Evolutionary conservation across 2,797 vertebrate genomes (phyloP).

Genomic region (Catharus ustulatus): DNA sequence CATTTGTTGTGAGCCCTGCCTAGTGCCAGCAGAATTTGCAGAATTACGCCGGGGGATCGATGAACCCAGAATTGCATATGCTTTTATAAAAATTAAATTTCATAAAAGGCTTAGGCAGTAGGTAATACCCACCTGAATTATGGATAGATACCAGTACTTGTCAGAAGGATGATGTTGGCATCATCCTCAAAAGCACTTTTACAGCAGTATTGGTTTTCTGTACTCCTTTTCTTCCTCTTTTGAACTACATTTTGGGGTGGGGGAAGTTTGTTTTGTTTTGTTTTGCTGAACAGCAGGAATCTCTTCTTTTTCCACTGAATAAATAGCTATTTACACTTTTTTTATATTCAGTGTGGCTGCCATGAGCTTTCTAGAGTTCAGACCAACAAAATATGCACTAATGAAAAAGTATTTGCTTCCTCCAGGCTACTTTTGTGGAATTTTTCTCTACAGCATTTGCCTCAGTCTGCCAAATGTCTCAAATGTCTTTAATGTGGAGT

Average conservation of each 20-base stretch:
- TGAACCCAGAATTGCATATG: background rate
- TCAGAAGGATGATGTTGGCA: background rate
- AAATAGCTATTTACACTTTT: background rate
- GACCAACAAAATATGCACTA: background rate
- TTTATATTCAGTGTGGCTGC: background rate
- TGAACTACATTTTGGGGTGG: background rate
- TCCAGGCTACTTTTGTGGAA: background rate
- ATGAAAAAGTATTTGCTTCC: conserved; percentile 5
- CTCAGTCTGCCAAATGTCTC: background rate
- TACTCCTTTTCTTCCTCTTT: background rate
- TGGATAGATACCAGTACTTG: background rate
- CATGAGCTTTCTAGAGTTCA: background rate
- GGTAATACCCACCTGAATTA: background rate
- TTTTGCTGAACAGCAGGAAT: background rate
- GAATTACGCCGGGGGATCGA: background rate
- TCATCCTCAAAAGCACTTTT: background rate
- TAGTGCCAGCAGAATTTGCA: conserved; percentile 11
- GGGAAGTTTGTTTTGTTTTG: background rate
- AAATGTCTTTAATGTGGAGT: background rate
- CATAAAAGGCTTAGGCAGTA: background rate
- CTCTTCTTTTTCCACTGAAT: background rate
- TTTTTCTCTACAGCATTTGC: background rate
- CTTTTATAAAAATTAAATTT: conserved; percentile 20
- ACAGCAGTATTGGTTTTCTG: background rate
- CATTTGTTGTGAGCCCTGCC: background rate